Evolutionary conservation across 2,113 vertebrate genomes (phyloP).

Genomic region (Lepus europaeus): DNA sequence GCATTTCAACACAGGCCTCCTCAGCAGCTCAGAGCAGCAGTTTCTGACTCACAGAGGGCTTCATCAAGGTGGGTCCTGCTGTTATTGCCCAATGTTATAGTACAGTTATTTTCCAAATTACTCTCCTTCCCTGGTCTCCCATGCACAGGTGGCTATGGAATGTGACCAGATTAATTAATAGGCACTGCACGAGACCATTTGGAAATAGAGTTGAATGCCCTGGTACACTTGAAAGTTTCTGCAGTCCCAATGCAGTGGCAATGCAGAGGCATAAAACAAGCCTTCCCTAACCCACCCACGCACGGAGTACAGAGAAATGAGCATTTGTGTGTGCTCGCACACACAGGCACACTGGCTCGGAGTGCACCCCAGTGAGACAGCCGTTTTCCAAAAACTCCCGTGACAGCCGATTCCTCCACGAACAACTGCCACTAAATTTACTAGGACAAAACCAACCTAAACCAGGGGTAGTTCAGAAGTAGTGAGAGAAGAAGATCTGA

Average conservation of each 20-base stretch:
- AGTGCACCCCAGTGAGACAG: constrained; percentile 35
- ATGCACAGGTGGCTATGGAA: constrained; percentile 29
- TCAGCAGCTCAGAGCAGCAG: constrained; percentile 35
- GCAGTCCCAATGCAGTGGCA: constrained; percentile 66
- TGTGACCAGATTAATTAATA: constrained; percentile 62
- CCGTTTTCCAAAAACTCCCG: background rate
- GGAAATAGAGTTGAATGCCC: constrained; percentile 52
- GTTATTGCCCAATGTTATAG: constrained; percentile 51
- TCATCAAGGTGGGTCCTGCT: constrained; percentile 42
- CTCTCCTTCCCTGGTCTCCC: constrained; percentile 18
- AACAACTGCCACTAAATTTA: constrained; percentile 20
- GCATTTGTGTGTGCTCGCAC: background rate
- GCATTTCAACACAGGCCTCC: constrained; percentile 19
- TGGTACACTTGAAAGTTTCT: constrained; percentile 66
- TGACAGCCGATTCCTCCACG: background rate
- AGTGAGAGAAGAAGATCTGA: background rate
- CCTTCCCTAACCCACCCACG: constrained; percentile 39
- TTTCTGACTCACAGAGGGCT: background rate
- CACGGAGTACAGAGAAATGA: background rate
- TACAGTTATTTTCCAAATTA: constrained; percentile 64
- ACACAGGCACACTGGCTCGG: background rate
- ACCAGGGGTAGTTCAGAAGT: constrained; percentile 6
- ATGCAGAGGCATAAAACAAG: constrained; percentile 74
- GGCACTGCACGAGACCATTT: background rate
- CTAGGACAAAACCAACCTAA: constrained; percentile 26